Conservation (phyloP, 2,113 vertebrate species). For the Menura novaehollandiae region DNA sequence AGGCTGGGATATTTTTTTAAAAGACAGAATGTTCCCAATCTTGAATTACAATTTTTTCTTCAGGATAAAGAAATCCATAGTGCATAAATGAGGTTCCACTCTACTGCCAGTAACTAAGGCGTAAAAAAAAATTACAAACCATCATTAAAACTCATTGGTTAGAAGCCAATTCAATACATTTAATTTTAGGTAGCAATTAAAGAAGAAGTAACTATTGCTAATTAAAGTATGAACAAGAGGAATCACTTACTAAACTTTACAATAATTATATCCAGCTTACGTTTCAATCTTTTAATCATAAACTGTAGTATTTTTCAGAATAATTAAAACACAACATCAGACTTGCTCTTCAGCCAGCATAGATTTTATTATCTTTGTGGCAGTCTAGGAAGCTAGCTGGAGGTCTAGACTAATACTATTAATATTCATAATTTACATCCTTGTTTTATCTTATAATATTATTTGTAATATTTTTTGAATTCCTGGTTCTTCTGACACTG, state of each 20-base stretch:
- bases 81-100: not conserved
- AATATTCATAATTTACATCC: not conserved
- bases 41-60: not conserved
- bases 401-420: not conserved
- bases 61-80: not conserved
- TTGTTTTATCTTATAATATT: not conserved
- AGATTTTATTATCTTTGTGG: not conserved
- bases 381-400: not conserved
- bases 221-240: not conserved
- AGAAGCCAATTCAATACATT: not conserved
- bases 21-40: not conserved
- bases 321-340: not conserved
- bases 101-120: not conserved
- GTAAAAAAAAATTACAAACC: not conserved
- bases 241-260: not conserved
- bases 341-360: not conserved
- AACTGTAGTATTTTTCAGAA: not conserved
- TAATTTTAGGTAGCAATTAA: not conserved
- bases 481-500: not conserved
- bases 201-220: not conserved
- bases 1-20: not conserved
- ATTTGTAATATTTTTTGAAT: not conserved
- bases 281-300: not conserved
- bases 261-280: not conserved
- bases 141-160: not conserved